Base-by-base conservation (phyloP, 1,140 invertebrate species). In the Belonocnema kinseyi region DNA sequence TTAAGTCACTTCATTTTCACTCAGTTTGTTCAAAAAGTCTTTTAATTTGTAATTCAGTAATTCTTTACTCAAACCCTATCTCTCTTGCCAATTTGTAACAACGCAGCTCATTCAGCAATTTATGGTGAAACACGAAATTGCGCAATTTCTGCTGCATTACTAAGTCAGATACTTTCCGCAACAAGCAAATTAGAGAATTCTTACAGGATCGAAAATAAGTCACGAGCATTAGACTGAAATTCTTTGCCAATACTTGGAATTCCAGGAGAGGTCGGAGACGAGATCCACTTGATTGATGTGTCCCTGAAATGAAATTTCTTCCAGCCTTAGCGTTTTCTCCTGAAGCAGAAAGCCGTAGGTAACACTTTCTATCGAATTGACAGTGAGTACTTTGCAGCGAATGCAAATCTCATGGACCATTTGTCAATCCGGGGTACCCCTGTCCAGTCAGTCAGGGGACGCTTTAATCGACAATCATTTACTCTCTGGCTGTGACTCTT, bases 381-480 rank as follows among this genome's bases (percentile, higher is more conserved):
- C 81, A 74, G 74, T 75, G 19, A 74, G 82, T 75, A 77, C 80
- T 81, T 77, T 73, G 78, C 85, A 89, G 72, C 81, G 82, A 88
- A 89, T 88, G 88, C 87, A 90, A 89, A 89, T 89, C 85, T 88
- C 85, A 84, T 81, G 76, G 84, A 84, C 85, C 87, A 89, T 90
- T 90, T 89, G 86, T 90, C 89, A 89, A 88, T 89, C 84, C 78
- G 50, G 16, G 50, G 82, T 77, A 75, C 77, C 78, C 70, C 52
- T 79, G 80, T 81, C 82, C 82, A 74, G 78, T 50, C 74, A 61
- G 66, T 16, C 58, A 75, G 82, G 84, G 82, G 87, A 86, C 83
- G 88, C 87, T 90, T 90, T 90, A 90, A 90, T 90, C 86, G 89
- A 86, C 88, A 81, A 88, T 89, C 87, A 90, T 89, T 90, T 88